A percentile compares a stretch with the other conserved stretches of the same genome.
phyloP scores from a whole-genome alignment of 2,888 invertebrate species.

The Sesia bembeciformis region DNA sequence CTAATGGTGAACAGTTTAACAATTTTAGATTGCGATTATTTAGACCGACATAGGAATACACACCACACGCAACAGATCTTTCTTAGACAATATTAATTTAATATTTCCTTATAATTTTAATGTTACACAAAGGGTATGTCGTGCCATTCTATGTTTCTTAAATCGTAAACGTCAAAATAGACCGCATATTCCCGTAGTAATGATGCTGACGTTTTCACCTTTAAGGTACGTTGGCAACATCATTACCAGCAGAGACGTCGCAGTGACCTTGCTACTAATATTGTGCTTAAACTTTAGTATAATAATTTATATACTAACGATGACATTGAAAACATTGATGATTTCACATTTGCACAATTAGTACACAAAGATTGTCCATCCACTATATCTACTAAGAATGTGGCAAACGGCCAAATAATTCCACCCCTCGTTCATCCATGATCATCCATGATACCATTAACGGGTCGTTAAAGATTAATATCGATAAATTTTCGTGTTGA shows the following conservation, averaged over 20 bases:
- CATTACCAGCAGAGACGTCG: no score
- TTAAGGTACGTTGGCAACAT: no score
- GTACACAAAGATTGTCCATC: neutral
- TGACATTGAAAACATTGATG: neutral
- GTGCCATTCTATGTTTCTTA: slow-evolving; percentile 16
- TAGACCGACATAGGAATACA: slow-evolving; percentile 20
- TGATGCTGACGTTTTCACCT: neutral
- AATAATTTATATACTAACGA: neutral
- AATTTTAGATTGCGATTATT: neutral
- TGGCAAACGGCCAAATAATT: no score
- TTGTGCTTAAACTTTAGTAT: neutral
- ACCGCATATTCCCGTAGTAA: neutral
- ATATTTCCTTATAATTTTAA: slow-evolving; percentile 2
- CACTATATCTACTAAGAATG: neutral
- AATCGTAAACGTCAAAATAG: neutral
- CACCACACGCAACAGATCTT: slow-evolving; percentile 21
- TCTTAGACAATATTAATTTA: slow-evolving; percentile 16
- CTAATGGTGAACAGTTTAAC: neutral
- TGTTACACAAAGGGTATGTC: slow-evolving; percentile 4
- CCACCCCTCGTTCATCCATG: no score
- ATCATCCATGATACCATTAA: no score
- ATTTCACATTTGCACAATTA: neutral
- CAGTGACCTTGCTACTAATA: neutral
- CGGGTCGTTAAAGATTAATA: neutral
- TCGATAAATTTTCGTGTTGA: neutral